Evolutionary conservation across 1,140 invertebrate species (phyloP).

Genomic region (Ctenoplectra terminalis): DNA sequence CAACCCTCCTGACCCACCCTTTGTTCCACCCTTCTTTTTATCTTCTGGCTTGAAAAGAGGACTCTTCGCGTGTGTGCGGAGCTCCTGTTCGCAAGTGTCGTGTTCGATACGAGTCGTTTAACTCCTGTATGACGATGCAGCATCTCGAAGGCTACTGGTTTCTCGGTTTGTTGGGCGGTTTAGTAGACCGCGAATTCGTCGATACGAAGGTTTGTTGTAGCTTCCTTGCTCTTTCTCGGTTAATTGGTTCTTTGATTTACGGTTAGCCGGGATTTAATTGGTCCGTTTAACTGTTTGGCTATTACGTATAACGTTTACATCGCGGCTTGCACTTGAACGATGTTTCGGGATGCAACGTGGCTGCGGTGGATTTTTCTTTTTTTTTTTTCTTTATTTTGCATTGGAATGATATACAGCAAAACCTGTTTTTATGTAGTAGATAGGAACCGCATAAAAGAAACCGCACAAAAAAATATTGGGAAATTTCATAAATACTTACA

Average conservation of each 20-base stretch:
- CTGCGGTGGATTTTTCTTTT: too few species aligned
- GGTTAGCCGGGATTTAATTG: background rate
- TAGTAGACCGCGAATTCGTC: background rate
- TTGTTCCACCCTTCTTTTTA: background rate
- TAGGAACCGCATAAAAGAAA: too few species aligned
- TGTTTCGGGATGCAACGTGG: too few species aligned
- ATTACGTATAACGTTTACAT: too few species aligned
- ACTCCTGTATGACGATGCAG: background rate
- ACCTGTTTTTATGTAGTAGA: too few species aligned
- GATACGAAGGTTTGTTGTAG: background rate
- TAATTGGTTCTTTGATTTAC: background rate
- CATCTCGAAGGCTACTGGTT: background rate
- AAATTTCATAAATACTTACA: too few species aligned
- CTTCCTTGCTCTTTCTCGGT: background rate
- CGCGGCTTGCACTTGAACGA: too few species aligned
- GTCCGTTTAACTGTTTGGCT: background rate
- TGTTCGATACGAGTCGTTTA: constrained; percentile 24
- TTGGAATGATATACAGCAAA: too few species aligned
- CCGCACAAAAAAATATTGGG: too few species aligned
- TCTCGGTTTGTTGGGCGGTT: background rate
- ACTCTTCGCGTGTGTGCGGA: background rate
- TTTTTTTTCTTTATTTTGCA: too few species aligned
- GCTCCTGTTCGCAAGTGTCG: constrained; percentile 40
- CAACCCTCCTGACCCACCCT: background rate
- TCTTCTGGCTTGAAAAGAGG: background rate